Evolutionary conservation across 2,888 invertebrate genomes (phyloP).

Genomic region (Eilema caniola): DNA sequence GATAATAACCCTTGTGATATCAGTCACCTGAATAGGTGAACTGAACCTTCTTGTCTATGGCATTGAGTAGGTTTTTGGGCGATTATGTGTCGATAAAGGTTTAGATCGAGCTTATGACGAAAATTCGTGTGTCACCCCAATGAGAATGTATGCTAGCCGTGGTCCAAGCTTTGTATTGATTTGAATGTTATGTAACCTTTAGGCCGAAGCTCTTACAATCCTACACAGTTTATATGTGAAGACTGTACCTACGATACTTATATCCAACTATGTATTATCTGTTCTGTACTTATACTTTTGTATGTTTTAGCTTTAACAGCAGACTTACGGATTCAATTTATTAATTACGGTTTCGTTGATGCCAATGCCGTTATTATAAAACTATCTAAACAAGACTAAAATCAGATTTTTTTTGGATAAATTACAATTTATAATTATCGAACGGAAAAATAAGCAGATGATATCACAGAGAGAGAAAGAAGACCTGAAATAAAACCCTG

Average conservation of each 20-base stretch:
- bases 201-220: constrained; percentile 20
- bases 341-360: too few relatives aligned
- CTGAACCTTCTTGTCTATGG: constrained; percentile 18
- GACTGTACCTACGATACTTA: neutral
- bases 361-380: too few relatives aligned
- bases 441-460: too few relatives aligned
- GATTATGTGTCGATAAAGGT: constrained; percentile 42
- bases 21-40: constrained; percentile 30
- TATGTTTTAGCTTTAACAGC: too few relatives aligned
- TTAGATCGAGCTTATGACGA: constrained; percentile 63
- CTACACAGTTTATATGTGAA: neutral
- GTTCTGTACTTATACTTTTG: too few relatives aligned
- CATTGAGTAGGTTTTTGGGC: constrained; percentile 42
- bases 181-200: constrained; percentile 51
- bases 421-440: too few relatives aligned
- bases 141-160: constrained; percentile 60
- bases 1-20: constrained; percentile 58
- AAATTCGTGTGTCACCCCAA: constrained; percentile 62
- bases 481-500: too few relatives aligned
- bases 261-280: neutral
- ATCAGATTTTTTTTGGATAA: too few relatives aligned
- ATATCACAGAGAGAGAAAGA: too few relatives aligned
- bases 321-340: too few relatives aligned
- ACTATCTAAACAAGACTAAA: too few relatives aligned
- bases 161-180: constrained; percentile 55